Evolutionary conservation across 2,888 invertebrate genomes (phyloP).

Genomic region (Bibio marci): DNA sequence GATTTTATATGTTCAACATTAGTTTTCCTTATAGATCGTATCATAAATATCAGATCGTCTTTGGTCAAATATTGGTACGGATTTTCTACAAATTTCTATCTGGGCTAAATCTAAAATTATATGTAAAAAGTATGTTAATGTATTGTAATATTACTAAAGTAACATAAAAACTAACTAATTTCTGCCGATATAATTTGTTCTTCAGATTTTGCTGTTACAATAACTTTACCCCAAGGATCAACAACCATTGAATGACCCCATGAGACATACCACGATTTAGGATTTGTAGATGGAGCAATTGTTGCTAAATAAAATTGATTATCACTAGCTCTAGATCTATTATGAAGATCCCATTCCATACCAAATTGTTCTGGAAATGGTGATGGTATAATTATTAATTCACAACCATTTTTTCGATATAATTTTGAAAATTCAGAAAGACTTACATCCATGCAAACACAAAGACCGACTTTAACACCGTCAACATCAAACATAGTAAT

Average conservation of each 20-base stretch:
- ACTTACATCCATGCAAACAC: constrained; percentile 91
- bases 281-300: constrained; percentile 67
- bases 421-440: constrained; percentile 75
- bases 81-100: constrained; percentile 57
- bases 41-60: constrained; percentile 59
- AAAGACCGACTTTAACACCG: constrained; percentile 62
- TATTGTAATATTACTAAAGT: not conserved
- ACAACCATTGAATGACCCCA: constrained; percentile 78
- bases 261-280: constrained; percentile 61
- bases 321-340: constrained; percentile 67
- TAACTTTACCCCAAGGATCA: constrained; percentile 61
- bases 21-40: no score
- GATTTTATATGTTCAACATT: no score
- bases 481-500: constrained; percentile 57
- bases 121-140: not conserved
- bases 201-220: constrained; percentile 43
- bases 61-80: constrained; percentile 66
- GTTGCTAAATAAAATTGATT: constrained; percentile 78
- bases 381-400: constrained; percentile 77
- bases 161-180: constrained; percentile 38
- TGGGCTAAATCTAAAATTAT: not conserved
- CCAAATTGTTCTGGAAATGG: constrained; percentile 93
- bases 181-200: constrained; percentile 57
- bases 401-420: constrained; percentile 45
- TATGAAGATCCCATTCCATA: constrained; percentile 78